Evolutionary conservation across 2,797 vertebrate genomes (phyloP).

Genomic region (Diglossa cyanea): DNA sequence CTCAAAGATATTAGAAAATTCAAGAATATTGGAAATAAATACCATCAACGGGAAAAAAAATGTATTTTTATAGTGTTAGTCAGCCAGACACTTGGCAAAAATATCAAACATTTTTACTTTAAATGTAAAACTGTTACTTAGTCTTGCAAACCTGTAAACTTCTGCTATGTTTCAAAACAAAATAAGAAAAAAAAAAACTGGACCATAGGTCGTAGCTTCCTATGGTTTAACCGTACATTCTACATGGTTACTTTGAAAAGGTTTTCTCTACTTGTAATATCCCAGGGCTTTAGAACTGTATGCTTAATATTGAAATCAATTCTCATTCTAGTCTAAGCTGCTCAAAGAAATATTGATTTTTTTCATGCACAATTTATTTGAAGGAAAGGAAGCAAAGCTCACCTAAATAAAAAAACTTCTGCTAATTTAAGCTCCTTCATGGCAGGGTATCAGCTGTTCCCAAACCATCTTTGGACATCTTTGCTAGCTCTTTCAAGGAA

Average conservation of each 20-base stretch:
- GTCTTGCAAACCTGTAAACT: neutral
- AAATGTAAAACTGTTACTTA: neutral
- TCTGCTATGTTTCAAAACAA: neutral
- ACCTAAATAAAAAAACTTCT: neutral
- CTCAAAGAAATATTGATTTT: neutral
- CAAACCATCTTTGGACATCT: neutral
- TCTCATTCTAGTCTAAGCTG: neutral
- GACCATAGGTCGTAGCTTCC: neutral
- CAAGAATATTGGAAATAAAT: neutral
- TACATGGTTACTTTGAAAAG: neutral
- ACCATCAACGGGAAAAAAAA: neutral
- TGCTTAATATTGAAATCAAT: constrained; percentile 33
- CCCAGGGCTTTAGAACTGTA: neutral
- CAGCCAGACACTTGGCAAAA: neutral
- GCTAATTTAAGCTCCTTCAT: neutral
- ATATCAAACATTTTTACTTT: neutral
- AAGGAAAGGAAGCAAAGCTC: neutral
- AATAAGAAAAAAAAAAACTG: neutral
- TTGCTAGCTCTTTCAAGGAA: neutral
- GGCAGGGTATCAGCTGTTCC: neutral
- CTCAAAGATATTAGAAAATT: neutral
- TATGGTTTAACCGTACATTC: neutral
- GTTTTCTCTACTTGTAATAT: neutral
- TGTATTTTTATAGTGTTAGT: neutral
- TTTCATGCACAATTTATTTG: neutral